Evolutionary conservation across 2,113 vertebrate species (phyloP).

Genomic region (Anser brachyrhynchus): DNA sequence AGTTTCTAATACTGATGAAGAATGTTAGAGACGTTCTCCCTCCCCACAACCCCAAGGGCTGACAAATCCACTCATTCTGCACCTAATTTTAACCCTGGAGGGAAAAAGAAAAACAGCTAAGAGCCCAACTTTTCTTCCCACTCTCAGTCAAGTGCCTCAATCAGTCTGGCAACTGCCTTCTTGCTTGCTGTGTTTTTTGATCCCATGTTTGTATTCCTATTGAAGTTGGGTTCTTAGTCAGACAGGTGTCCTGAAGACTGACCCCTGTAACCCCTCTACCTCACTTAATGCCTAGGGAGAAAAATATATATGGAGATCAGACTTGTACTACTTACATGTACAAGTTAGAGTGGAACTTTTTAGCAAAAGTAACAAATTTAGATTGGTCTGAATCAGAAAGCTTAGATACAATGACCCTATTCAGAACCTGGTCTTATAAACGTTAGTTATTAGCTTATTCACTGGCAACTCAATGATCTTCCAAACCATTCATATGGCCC

Average conservation of each 20-base stretch:
- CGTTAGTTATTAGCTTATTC: not conserved
- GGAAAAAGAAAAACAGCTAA: not conserved
- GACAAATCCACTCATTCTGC: not conserved
- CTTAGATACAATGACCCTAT: not conserved
- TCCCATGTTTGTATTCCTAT: not conserved
- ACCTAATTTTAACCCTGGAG: not conserved
- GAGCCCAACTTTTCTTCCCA: not conserved
- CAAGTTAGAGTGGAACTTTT: not conserved
- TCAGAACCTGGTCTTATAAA: not conserved
- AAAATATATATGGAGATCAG: not conserved
- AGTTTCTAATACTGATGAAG: not conserved
- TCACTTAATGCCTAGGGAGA: not conserved
- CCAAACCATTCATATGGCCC: not conserved
- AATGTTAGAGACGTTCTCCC: not conserved
- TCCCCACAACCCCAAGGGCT: not conserved
- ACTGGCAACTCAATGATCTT: not conserved
- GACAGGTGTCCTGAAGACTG: not conserved
- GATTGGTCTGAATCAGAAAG: no score
- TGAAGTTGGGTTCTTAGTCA: not conserved
- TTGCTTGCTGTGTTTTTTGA: not conserved
- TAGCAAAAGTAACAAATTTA: not conserved
- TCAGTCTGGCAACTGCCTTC: not conserved
- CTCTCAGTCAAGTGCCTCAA: not conserved
- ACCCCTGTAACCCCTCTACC: not conserved
- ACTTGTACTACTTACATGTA: not conserved